Evolutionary conservation across 30 jellyfish, hydroid and myxozoan genomes (phyloP).

Genomic region (Aurelia aurita): DNA sequence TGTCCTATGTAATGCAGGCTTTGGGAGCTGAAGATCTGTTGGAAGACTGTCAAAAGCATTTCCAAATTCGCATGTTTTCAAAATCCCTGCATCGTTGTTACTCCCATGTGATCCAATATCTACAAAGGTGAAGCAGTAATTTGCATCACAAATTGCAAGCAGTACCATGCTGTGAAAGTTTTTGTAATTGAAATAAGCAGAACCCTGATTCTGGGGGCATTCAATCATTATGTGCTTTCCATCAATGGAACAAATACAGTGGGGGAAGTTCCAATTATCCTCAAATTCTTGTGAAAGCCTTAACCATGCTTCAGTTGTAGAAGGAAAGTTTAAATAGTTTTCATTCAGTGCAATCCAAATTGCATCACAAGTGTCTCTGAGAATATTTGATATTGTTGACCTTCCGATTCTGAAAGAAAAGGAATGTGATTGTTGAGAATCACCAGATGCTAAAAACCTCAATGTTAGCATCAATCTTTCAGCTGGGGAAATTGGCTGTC

Average conservation of each 20-base stretch:
- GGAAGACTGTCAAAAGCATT: too few species aligned
- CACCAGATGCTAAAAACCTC: constrained; percentile 22
- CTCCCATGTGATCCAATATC: constrained; percentile 60
- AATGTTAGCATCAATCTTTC: constrained; percentile 7
- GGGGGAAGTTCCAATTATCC: too few species aligned
- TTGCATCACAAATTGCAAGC: constrained; percentile 53
- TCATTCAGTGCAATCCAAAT: not conserved
- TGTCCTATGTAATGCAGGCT: too few species aligned
- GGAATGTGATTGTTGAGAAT: constrained; percentile 7
- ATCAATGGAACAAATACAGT: constrained; percentile 50
- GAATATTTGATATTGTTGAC: not conserved
- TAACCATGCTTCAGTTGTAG: not conserved
- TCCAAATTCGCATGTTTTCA: constrained; percentile 4
- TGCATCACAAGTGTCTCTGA: not conserved
- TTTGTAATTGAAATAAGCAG: constrained; percentile 29
- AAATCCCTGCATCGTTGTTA: constrained; percentile 48
- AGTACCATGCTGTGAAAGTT: constrained; percentile 38
- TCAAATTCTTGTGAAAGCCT: too few species aligned
- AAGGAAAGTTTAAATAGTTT: not conserved
- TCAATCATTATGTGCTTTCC: constrained; percentile 59
- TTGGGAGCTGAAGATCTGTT: too few species aligned
- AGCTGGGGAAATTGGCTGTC: constrained; percentile 16
- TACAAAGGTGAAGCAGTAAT: constrained; percentile 58
- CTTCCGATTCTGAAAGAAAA: not conserved
- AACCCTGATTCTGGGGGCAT: constrained; percentile 41